Evolutionary conservation across 1,140 invertebrate genomes (phyloP).

Genomic region (Drosophila tsacasi): DNA sequence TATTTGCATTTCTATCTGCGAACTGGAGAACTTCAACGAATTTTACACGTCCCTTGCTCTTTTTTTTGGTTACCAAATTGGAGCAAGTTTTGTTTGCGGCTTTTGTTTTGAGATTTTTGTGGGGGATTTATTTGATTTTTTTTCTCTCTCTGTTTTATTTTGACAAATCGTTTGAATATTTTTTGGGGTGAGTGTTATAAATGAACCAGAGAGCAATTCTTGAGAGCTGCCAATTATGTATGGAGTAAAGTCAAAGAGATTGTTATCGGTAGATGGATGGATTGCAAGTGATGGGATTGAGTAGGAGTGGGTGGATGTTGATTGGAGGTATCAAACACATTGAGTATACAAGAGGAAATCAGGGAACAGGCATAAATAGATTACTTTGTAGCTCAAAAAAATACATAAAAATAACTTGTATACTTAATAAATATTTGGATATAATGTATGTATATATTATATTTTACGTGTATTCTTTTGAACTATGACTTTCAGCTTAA

Average conservation of each 20-base stretch:
- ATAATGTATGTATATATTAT: too few relatives aligned
- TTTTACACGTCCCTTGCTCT: conserved; percentile 32
- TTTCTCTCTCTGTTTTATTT: conserved; percentile 19
- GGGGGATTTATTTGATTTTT: conserved; percentile 30
- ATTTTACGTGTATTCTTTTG: too few relatives aligned
- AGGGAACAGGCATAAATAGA: neutral
- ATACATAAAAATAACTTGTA: too few relatives aligned
- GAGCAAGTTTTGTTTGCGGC: conserved; percentile 38
- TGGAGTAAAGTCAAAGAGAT: conserved; percentile 44
- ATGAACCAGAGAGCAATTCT: conserved; percentile 27
- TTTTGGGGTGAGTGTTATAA: conserved; percentile 31
- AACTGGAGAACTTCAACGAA: conserved; percentile 35
- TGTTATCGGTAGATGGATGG: conserved; percentile 45
- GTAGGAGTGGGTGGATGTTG: neutral
- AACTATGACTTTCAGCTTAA: too few relatives aligned
- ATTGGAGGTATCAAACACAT: neutral
- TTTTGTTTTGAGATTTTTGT: conserved; percentile 39
- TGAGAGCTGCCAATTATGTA: conserved; percentile 51
- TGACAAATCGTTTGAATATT: conserved; percentile 48
- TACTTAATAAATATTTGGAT: too few relatives aligned
- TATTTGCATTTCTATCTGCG: conserved; percentile 63
- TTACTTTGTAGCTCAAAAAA: neutral
- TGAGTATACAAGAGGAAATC: neutral
- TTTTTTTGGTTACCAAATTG: conserved; percentile 19
- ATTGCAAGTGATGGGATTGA: conserved; percentile 12